A percentile compares a stretch with the other conserved stretches of the same genome.
Evolutionary conservation across 2,888 invertebrate species (phyloP).

Genomic region (Phalangium opilio): DNA sequence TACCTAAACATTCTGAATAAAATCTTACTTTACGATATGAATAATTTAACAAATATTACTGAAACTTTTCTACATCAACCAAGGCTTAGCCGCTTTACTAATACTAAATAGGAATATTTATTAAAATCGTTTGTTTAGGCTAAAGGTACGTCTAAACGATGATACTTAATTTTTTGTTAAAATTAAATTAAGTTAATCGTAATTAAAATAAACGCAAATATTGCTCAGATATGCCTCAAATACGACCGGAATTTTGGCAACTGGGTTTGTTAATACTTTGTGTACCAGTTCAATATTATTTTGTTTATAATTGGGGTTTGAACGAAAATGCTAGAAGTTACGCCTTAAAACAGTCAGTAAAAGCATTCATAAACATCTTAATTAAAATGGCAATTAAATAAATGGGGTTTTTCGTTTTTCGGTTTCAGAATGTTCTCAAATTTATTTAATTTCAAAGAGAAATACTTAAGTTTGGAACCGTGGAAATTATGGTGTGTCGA

Average conservation of each 20-base stretch:
- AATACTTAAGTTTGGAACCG: conserved; percentile 5
- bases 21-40: no score
- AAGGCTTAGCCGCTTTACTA: no score
- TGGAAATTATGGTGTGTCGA: conserved; percentile 9
- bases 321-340: conserved; percentile 10
- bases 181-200: no score
- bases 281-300: conserved; percentile 14
- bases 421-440: conserved; percentile 9
- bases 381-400: neutral
- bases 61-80: no score
- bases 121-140: no score
- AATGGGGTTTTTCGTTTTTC: neutral
- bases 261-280: conserved; percentile 10
- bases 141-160: no score
- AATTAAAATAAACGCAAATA: no score
- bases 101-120: no score
- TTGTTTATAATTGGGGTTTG: conserved; percentile 12
- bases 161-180: no score
- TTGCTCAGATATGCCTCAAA: conserved; percentile 16
- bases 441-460: conserved; percentile 5
- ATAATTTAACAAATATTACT: no score
- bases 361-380: neutral
- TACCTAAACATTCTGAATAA: no score
- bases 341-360: conserved; percentile 11
- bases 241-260: conserved; percentile 10